Conservation (phyloP, 2,888 invertebrate genomes). For the Drosophila rubida region DNA sequence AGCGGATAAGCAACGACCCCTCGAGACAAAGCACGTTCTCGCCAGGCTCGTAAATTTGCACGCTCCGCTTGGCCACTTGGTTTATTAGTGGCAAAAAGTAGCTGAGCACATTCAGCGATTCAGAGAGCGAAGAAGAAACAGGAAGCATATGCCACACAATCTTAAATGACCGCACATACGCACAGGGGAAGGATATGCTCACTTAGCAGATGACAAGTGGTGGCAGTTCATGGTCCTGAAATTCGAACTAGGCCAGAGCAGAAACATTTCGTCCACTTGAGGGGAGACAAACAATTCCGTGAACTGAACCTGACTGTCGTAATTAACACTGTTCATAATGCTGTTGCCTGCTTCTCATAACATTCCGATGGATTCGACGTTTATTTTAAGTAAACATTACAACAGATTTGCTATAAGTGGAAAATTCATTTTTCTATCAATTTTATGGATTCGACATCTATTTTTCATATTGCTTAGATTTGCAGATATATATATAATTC, state of each 20-base stretch:
- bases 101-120: constrained; percentile 2
- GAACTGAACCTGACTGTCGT: too few relatives aligned
- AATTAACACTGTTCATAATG: too few relatives aligned
- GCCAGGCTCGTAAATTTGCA: constrained; percentile 46
- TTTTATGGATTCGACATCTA: too few relatives aligned
- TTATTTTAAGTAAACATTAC: too few relatives aligned
- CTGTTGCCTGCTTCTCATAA: too few relatives aligned
- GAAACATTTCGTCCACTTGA: neutral
- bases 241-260: constrained; percentile 1
- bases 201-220: constrained; percentile 33
- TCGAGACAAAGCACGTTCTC: constrained; percentile 38
- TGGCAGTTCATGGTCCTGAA: constrained; percentile 1
- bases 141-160: constrained; percentile 36
- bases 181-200: constrained; percentile 27
- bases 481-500: too few relatives aligned
- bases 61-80: constrained; percentile 43
- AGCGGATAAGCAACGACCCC: constrained; percentile 35
- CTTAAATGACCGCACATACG: constrained; percentile 39
- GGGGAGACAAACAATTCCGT: too few relatives aligned
- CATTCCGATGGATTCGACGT: too few relatives aligned
- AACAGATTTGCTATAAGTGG: too few relatives aligned
- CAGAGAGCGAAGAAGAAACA: too few relatives aligned
- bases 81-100: constrained; percentile 46
- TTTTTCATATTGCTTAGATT: too few relatives aligned
- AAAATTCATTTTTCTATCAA: too few relatives aligned